Base-by-base conservation (phyloP, 2,113 vertebrate species). In the Acrocephalus arundinaceus region DNA sequence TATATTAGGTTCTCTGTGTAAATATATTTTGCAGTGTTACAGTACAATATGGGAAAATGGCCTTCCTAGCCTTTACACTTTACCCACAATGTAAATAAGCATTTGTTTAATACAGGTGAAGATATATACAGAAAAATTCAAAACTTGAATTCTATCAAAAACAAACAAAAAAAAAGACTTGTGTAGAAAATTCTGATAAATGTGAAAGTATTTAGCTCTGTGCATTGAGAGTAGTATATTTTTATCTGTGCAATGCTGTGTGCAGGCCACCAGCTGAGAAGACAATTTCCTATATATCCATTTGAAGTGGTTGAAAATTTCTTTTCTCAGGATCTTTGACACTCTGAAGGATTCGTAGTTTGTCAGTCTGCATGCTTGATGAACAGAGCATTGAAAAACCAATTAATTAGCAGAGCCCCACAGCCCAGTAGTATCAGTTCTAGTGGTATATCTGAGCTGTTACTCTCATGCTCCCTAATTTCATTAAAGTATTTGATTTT, bases 1-100 rank as follows among this genome's bases (percentile, higher is more conserved):
- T 98, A 98, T 98, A 98, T 98, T 98, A 98, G 98, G 98, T 98
- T 94, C 85, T 94, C 91, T 97, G 95, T 97, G 94, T 96, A 92
- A 92, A 96, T 95, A 96, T 96, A 96, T 95, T 97, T 97, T 97
- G 91, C 96, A 96, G 95, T 97, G 96, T 97, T 98, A 95, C 94
- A 96, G 90, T 89, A 82, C 93, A 89, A 81, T 76, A 94, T 95
- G 97, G 96, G 87, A 96, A 92, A 93, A 96, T 39, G 94, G 97
- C 97, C 97, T 97, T 98, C 95, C 84, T 77, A 96, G 96, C 96
- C 97, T 95, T 96, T 91, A 86, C 91, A 97, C 95, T 97, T 97
- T 96, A 81, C 66, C 94, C 95, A 85, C 39, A 2, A 76, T 98
- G 97, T 98, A 98, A 97, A 98, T 98, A 98, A 96, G 96, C 92